A percentile compares a stretch with the other conserved stretches of the same genome.
These are phyloP conservation scores for Dinoponera quadriceps DNA, from an alignment of 1,140 invertebrate species.

Conservation along the genomic window DNA sequence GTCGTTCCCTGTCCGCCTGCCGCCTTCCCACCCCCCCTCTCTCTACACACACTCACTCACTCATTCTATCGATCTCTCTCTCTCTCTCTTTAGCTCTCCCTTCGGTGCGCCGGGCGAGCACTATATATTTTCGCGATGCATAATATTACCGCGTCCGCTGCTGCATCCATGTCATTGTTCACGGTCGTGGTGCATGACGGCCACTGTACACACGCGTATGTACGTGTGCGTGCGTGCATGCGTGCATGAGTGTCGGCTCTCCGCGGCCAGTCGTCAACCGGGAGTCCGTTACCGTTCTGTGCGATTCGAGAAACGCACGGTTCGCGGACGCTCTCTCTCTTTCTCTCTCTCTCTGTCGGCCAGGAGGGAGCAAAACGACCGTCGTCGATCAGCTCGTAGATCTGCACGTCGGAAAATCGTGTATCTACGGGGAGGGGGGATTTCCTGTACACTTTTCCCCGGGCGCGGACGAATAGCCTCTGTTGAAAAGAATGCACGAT, in stretches of 20 bases:
- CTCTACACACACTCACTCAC: not conserved
- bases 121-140: constrained; percentile 77
- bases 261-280: constrained; percentile 31
- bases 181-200: constrained; percentile 75
- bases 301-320: not conserved
- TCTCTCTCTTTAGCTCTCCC: constrained; percentile 21
- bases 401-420: no score
- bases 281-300: constrained; percentile 30
- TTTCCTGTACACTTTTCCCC: no score
- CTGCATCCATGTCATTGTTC: constrained; percentile 78
- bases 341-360: no score
- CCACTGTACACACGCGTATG: constrained; percentile 28
- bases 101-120: constrained; percentile 65
- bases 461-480: no score
- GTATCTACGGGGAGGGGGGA: no score
- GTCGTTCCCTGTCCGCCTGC: constrained; percentile 43
- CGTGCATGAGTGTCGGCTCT: constrained; percentile 6
- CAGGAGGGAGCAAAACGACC: no score
- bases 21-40: not conserved
- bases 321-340: not conserved
- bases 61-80: not conserved
- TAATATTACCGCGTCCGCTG: constrained; percentile 77
- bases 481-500: no score
- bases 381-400: no score
- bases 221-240: constrained; percentile 28